Percentiles rank a stretch among this genome's conserved stretches.
phyloP scores from a whole-genome alignment of 2,797 vertebrate genomes.

The Urocyon cinereoargenteus region DNA sequence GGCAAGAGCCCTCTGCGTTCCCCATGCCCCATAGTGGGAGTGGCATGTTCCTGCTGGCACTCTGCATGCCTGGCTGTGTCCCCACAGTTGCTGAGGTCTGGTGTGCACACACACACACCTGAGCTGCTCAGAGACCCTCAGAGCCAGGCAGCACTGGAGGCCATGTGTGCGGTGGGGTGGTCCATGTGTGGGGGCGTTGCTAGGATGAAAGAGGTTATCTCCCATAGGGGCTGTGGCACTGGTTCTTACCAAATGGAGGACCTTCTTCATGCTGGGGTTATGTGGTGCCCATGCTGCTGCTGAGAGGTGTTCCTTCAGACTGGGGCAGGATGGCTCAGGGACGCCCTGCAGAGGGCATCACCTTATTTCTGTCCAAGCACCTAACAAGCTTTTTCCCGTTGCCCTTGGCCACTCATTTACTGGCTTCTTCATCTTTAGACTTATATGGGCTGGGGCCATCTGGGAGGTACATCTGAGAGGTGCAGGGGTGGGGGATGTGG shows the following conservation, averaged over 20 bases:
- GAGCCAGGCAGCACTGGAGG: background rate
- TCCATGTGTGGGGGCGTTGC: background rate
- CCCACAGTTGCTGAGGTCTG: fast-evolving
- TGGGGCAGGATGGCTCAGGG: background rate
- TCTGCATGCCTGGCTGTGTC: background rate
- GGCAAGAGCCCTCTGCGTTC: fast-evolving
- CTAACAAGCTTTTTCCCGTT: no score
- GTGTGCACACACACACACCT: fast-evolving
- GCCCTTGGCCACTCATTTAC: fast-evolving
- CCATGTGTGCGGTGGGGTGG: no score
- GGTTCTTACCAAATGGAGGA: fast-evolving
- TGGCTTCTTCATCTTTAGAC: background rate
- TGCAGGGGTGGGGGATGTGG: background rate
- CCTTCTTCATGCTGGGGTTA: background rate
- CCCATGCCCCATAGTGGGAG: fast-evolving
- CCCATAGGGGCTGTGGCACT: background rate
- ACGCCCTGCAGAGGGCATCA: fast-evolving
- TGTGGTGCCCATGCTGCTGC: background rate
- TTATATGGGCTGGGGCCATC: background rate
- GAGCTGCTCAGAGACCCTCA: background rate
- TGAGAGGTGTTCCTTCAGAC: background rate
- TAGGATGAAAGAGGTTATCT: background rate
- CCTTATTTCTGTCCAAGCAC: background rate
- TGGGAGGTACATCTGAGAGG: background rate
- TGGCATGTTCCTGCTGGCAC: fast-evolving